A percentile compares a stretch with the other conserved stretches of the same genome.
Evolutionary conservation across 2,113 vertebrate species (phyloP).

Genomic region (Sphyrna mokarran): DNA sequence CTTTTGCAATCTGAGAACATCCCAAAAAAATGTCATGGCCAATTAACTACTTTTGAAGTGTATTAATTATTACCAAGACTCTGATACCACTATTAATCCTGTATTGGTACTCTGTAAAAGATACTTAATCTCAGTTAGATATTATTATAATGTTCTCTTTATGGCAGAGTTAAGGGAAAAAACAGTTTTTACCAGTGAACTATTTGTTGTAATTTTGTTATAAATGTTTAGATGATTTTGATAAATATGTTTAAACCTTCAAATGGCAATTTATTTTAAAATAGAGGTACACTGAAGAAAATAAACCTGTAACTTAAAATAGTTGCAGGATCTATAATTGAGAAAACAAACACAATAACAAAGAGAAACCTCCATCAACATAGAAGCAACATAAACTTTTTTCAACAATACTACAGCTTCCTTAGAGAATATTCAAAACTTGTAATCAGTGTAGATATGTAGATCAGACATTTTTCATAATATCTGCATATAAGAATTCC

Average conservation of each 20-base stretch:
- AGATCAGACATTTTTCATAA: background rate
- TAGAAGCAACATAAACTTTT: background rate
- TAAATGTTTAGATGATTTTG: background rate
- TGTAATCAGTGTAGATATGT: background rate
- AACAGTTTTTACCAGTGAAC: too few species aligned
- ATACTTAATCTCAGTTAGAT: background rate
- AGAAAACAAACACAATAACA: background rate
- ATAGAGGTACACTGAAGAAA: background rate
- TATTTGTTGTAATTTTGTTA: background rate
- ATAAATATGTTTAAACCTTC: background rate
- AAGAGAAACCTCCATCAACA: background rate
- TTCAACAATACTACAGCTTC: background rate
- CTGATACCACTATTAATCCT: background rate
- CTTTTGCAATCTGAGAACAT: background rate
- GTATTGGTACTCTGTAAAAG: background rate
- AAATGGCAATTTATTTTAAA: background rate
- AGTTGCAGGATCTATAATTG: background rate
- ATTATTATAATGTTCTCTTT: background rate
- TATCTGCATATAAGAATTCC: background rate
- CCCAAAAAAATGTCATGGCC: background rate
- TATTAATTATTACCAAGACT: background rate
- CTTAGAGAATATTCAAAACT: background rate
- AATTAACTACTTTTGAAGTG: background rate
- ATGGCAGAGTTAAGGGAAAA: background rate
- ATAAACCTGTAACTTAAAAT: background rate